A percentile compares a stretch with the other conserved stretches of the same genome.
These are phyloP conservation scores for Sinella curviseta DNA, from an alignment of 1,140 invertebrate genomes.

Conservation along the genomic window DNA sequence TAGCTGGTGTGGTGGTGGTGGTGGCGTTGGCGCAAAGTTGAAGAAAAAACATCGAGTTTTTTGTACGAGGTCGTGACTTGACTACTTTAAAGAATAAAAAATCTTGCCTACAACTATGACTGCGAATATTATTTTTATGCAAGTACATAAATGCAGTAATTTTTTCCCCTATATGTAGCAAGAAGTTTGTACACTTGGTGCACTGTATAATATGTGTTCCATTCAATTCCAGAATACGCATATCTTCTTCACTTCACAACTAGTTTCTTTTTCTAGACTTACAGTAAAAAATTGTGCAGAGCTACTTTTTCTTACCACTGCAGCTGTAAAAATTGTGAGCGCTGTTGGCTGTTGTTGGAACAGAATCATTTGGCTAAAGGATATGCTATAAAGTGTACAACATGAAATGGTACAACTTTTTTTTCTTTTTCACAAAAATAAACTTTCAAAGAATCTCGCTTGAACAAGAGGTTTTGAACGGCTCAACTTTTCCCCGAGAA, in stretches of 20 bases:
- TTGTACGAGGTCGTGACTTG: constrained; percentile 5
- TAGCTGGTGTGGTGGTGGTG: background rate
- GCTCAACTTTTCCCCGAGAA: too few relatives aligned
- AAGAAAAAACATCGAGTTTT: background rate
- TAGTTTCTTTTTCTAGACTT: too few relatives aligned
- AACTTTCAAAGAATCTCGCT: background rate
- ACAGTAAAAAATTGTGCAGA: background rate
- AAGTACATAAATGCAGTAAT: background rate
- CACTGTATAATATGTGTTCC: background rate
- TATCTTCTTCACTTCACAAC: background rate
- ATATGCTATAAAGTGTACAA: background rate
- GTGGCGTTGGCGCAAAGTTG: background rate
- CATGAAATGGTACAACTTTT: background rate
- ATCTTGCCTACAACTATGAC: background rate
- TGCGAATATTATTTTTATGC: constrained; percentile 11
- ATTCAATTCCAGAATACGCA: background rate
- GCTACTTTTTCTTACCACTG: too few relatives aligned
- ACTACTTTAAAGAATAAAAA: background rate
- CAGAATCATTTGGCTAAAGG: background rate
- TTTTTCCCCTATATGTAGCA: background rate
- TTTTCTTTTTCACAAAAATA: background rate
- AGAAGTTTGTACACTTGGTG: background rate
- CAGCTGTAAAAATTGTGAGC: background rate
- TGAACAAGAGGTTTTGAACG: too few relatives aligned
- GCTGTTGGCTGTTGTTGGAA: background rate